phyloP scores from a whole-genome alignment of 2,888 invertebrate species.

The Listrodromus nycthemerus region DNA sequence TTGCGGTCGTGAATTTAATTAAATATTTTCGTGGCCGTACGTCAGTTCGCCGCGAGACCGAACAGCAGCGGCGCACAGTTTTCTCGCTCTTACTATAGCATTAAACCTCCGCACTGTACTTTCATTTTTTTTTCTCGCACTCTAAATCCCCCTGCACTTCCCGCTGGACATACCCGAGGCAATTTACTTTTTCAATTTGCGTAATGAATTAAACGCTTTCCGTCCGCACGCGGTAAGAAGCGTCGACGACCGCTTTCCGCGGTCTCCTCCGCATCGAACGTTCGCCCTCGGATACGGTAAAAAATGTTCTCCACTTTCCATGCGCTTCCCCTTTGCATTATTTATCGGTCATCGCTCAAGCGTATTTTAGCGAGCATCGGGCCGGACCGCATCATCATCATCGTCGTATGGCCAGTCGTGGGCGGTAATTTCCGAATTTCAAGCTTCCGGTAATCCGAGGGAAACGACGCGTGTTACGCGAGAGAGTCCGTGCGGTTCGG shows the following conservation, averaged over 20 bases:
- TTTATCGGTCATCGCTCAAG: neutral
- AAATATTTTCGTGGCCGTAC: slow-evolving; percentile 83
- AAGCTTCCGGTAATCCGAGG: slow-evolving; percentile 61
- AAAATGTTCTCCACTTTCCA: neutral
- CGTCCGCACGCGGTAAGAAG: slow-evolving; percentile 41
- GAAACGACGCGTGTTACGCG: slow-evolving; percentile 65
- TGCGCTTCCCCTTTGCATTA: neutral
- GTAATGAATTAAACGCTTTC: slow-evolving; percentile 82
- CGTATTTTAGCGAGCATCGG: slow-evolving; percentile 30
- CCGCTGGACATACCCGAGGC: slow-evolving; percentile 76
- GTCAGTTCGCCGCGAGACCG: slow-evolving; percentile 72
- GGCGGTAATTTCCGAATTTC: slow-evolving; percentile 61
- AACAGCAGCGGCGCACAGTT: slow-evolving; percentile 25
- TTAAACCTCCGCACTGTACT: slow-evolving; percentile 1
- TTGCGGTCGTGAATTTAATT: slow-evolving; percentile 84
- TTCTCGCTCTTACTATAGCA: slow-evolving; percentile 23
- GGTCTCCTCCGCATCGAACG: slow-evolving; percentile 15
- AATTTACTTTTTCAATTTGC: slow-evolving; percentile 84
- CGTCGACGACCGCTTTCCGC: slow-evolving; percentile 32
- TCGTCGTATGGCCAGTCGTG: slow-evolving; percentile 9
- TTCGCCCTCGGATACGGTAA: neutral
- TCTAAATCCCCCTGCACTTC: slow-evolving; percentile 43
- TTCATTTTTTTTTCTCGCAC: slow-evolving; percentile 39
- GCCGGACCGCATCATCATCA: slow-evolving; percentile 39
- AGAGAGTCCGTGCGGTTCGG: slow-evolving; percentile 43